Evolutionary conservation across 2,888 invertebrate species (phyloP).

Genomic region (Halocaridina rubra): DNA sequence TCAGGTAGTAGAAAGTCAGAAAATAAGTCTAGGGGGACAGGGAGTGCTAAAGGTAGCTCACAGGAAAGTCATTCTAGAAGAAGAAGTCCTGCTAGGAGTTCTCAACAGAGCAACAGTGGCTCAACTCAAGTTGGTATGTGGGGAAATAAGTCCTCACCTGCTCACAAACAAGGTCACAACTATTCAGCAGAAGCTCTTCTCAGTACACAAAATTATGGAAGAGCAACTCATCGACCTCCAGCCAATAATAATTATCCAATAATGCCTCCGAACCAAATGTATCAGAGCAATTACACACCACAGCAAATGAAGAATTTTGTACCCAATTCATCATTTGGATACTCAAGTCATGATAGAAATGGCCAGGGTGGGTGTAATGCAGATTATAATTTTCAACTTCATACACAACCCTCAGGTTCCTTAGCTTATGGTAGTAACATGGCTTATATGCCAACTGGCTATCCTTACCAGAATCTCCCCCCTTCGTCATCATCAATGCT

Average conservation of each 20-base stretch:
- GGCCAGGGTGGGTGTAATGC: slow-evolving; percentile 54
- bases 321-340: slow-evolving; percentile 60
- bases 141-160: slow-evolving; percentile 39
- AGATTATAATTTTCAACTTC: slow-evolving; percentile 61
- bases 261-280: slow-evolving; percentile 61
- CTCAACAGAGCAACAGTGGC: slow-evolving; percentile 43
- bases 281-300: slow-evolving; percentile 56
- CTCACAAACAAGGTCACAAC: slow-evolving; percentile 57
- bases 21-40: slow-evolving; percentile 48
- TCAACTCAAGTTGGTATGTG: slow-evolving; percentile 30
- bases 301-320: slow-evolving; percentile 63
- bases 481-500: slow-evolving; percentile 56
- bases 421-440: slow-evolving; percentile 59
- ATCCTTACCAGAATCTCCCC: slow-evolving; percentile 59
- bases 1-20: slow-evolving; percentile 49
- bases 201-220: slow-evolving; percentile 60
- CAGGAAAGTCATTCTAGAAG: slow-evolving; percentile 51
- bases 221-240: slow-evolving; percentile 50
- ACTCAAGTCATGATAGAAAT: slow-evolving; percentile 53
- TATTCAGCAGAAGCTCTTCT: slow-evolving; percentile 61
- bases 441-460: slow-evolving; percentile 61
- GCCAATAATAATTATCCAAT: slow-evolving; percentile 61
- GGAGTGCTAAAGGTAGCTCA: slow-evolving; percentile 36
- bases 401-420: slow-evolving; percentile 56
- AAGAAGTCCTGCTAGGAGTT: slow-evolving; percentile 58